These are phyloP conservation scores for Platyrinchus mystaceus DNA, from an alignment of 2,797 vertebrate genomes.

Conservation along the genomic window DNA sequence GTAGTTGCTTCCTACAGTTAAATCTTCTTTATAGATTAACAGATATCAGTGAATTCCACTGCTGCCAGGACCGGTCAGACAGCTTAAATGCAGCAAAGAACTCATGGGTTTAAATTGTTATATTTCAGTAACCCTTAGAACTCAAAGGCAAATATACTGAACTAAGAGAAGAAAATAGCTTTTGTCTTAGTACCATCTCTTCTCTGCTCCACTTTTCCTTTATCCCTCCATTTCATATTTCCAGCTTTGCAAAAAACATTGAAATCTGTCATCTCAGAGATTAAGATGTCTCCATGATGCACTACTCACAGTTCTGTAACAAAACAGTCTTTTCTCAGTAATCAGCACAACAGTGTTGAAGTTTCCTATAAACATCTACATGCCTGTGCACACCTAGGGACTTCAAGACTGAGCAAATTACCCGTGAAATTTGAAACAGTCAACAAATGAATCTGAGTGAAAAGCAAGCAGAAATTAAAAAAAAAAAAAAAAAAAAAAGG, in stretches of 20 bases:
- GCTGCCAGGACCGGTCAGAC: neutral
- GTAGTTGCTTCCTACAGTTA: neutral
- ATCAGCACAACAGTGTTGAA: neutral
- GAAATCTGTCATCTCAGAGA: neutral
- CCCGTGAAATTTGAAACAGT: slow-evolving; percentile 8
- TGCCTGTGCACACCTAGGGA: neutral
- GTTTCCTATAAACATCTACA: neutral
- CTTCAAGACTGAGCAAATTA: neutral
- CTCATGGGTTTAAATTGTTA: neutral
- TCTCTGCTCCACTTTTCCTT: neutral
- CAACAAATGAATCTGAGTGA: slow-evolving; percentile 8
- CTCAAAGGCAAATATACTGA: neutral
- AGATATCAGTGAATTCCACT: neutral
- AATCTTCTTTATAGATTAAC: neutral
- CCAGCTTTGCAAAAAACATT: neutral
- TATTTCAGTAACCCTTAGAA: neutral
- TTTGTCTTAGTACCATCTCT: neutral
- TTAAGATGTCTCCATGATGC: neutral
- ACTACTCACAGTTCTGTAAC: neutral
- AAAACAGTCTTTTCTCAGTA: neutral
- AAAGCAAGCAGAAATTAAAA: neutral
- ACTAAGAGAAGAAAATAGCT: neutral
- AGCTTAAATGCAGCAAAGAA: slow-evolving; percentile 17
- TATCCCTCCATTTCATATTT: neutral
- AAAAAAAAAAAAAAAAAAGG: neutral